Evolutionary conservation across 2,797 vertebrate genomes (phyloP).

Genomic region (Diceros bicornis): DNA sequence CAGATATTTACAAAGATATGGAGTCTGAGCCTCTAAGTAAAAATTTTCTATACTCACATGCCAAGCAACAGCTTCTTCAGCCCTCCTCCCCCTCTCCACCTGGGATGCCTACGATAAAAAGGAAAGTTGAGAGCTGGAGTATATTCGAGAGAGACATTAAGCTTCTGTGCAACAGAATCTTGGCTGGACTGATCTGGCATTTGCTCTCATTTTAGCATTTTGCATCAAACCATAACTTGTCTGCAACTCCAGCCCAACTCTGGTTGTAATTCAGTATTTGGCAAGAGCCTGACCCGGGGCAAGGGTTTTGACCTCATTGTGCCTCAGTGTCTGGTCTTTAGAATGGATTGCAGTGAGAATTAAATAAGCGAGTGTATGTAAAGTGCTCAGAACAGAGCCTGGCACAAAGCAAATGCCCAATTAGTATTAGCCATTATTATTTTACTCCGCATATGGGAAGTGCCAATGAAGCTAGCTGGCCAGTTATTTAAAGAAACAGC

Average conservation of each 20-base stretch:
- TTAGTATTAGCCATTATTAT: not conserved
- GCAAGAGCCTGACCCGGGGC: not conserved
- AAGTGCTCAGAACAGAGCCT: not conserved
- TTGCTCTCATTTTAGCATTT: slow-evolving; percentile 26
- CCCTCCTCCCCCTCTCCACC: not conserved
- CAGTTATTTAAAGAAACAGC: slow-evolving; percentile 27
- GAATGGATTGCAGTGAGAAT: not conserved
- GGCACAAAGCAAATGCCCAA: not conserved
- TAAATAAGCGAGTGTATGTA: not conserved
- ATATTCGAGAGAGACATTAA: not conserved
- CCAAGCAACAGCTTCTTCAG: not conserved
- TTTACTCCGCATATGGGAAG: not conserved
- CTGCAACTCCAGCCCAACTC: not conserved
- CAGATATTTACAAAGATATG: not conserved
- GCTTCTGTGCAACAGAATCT: not conserved
- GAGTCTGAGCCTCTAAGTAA: not conserved
- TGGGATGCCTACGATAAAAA: not conserved
- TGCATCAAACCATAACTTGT: not conserved
- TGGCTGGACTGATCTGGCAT: not conserved
- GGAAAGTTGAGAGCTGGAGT: not conserved
- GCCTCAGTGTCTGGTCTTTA: not conserved
- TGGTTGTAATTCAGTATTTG: not conserved
- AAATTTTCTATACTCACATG: not conserved
- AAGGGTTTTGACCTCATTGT: not conserved
- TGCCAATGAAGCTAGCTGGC: not conserved